Percentiles rank a stretch among this genome's conserved stretches.
Conservation (phyloP, 1,140 invertebrate species). For the Drosophila fuyamai region DNA sequence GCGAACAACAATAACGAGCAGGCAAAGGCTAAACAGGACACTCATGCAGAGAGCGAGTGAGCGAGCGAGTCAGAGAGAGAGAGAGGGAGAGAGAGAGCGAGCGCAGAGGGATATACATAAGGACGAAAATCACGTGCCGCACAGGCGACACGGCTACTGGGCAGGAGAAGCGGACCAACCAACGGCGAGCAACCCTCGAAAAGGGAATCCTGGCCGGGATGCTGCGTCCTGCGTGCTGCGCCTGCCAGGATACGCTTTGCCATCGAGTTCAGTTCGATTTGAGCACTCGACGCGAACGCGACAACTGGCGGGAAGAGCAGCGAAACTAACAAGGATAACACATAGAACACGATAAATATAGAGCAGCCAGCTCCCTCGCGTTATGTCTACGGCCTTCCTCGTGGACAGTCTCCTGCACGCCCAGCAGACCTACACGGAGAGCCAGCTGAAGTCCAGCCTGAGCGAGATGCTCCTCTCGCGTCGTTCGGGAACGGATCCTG, state of each 20-base stretch:
- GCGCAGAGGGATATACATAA: conserved; percentile 41
- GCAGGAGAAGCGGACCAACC: conserved; percentile 83
- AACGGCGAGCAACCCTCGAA: conserved; percentile 81
- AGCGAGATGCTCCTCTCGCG: conserved; percentile 77
- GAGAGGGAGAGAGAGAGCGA: conserved; percentile 8
- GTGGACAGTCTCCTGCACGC: conserved; percentile 81
- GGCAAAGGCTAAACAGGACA: conserved; percentile 62
- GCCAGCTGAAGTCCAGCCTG: conserved; percentile 69
- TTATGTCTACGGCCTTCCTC: conserved; percentile 80
- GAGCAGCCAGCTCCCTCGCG: conserved; percentile 18
- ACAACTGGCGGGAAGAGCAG: conserved; percentile 23
- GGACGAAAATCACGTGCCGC: conserved; percentile 65
- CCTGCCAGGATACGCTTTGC: conserved; percentile 23
- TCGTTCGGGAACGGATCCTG: conserved; percentile 23
- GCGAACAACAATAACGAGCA: conserved; percentile 72
- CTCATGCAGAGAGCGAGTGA: conserved; percentile 27
- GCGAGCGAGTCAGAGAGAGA: conserved; percentile 22
- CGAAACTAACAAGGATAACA: conserved; percentile 13
- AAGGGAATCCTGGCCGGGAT: conserved; percentile 9
- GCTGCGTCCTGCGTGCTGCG: conserved; percentile 39
- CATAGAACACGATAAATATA: conserved; percentile 2
- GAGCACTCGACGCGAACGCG: conserved; percentile 78
- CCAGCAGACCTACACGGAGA: conserved; percentile 75
- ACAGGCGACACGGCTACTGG: conserved; percentile 63
- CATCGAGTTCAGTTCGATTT: conserved; percentile 65